Conservation (phyloP, 35 echinoderm and acorn worm genomes). For the Amphiura filiformis region DNA sequence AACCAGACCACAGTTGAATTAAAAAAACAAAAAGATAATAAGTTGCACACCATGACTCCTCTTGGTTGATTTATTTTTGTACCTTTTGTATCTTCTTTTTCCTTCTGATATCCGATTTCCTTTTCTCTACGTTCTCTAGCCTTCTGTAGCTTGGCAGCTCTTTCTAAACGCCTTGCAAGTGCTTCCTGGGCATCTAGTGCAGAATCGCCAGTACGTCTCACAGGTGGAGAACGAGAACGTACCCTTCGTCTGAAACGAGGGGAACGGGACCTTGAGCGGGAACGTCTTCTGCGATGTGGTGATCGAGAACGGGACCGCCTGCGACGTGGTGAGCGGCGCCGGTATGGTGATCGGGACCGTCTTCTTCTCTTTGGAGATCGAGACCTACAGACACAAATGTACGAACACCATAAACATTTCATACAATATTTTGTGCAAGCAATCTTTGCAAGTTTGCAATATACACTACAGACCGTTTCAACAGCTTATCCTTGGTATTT, state of each 20-base stretch:
- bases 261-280: constrained; percentile 11
- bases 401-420: too few species aligned
- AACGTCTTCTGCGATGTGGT: constrained; percentile 1
- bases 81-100: constrained; percentile 58
- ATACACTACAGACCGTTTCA: too few species aligned
- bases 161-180: constrained; percentile 73
- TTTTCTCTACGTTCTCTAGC: constrained; percentile 65
- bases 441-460: too few species aligned
- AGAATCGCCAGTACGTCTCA: constrained; percentile 50
- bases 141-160: constrained; percentile 79
- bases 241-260: background rate
- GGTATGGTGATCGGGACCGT: background rate
- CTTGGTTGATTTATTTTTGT: too few species aligned
- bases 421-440: too few species aligned
- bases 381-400: too few species aligned
- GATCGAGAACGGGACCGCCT: background rate
- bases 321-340: background rate
- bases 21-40: too few species aligned
- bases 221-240: background rate
- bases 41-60: too few species aligned
- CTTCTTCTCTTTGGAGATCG: constrained; percentile 15
- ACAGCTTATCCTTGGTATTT: too few species aligned
- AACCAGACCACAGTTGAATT: too few species aligned
- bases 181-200: constrained; percentile 92
- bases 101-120: constrained; percentile 40